phyloP scores from a whole-genome alignment of 1,140 invertebrate genomes.

The Bombus picipes region DNA sequence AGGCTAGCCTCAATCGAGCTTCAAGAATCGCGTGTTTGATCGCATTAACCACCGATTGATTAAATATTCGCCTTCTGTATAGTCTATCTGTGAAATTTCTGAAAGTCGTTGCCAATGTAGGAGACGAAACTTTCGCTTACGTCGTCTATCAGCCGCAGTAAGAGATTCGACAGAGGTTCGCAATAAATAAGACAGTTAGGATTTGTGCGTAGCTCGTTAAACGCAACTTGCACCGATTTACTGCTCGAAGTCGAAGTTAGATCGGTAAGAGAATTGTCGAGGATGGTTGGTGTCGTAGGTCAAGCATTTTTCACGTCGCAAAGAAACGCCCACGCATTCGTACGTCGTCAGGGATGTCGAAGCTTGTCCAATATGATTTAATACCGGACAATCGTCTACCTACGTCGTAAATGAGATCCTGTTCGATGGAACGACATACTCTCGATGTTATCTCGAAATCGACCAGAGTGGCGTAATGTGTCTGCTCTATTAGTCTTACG shows the following conservation, averaged over 20 bases:
- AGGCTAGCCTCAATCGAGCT: neutral
- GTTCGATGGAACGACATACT: neutral
- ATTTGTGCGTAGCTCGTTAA: slow-evolving; percentile 44
- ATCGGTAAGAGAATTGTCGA: neutral
- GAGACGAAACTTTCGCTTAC: slow-evolving; percentile 9
- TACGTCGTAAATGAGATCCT: slow-evolving; percentile 27
- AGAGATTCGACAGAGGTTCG: neutral
- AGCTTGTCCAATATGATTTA: slow-evolving; percentile 47
- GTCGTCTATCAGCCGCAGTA: no score
- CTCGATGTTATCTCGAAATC: slow-evolving; percentile 43
- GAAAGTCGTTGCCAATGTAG: neutral
- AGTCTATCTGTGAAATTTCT: neutral
- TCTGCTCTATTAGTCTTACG: slow-evolving; percentile 12
- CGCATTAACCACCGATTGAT: neutral
- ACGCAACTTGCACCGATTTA: slow-evolving; percentile 32
- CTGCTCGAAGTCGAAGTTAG: slow-evolving; percentile 9
- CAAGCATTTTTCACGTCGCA: slow-evolving; percentile 42
- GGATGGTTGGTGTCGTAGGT: slow-evolving; percentile 42
- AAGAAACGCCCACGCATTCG: slow-evolving; percentile 41
- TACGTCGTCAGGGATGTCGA: slow-evolving; percentile 7
- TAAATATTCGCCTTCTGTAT: neutral
- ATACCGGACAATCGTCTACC: slow-evolving; percentile 35
- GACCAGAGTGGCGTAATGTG: slow-evolving; percentile 5
- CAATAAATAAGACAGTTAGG: slow-evolving; percentile 46
- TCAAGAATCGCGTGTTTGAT: neutral